Evolutionary conservation across 2,888 invertebrate species (phyloP).

Genomic region (Macroteleia sp.): DNA sequence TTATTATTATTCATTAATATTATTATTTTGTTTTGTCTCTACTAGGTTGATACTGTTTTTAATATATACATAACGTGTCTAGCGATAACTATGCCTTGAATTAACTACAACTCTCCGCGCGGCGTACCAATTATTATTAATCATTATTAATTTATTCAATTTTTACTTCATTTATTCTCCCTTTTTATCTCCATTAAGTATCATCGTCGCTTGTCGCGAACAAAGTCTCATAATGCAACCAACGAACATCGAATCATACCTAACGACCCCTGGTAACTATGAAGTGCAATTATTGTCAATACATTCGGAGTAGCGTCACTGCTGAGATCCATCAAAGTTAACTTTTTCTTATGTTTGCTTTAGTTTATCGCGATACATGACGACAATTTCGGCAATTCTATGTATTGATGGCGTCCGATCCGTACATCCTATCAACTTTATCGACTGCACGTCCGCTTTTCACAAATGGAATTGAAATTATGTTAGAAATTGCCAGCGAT

Average conservation of each 20-base stretch:
- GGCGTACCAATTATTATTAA: constrained; percentile 58
- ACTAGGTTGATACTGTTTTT: constrained; percentile 69
- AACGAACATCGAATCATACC: constrained; percentile 45
- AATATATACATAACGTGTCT: constrained; percentile 81
- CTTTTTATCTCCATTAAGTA: constrained; percentile 21
- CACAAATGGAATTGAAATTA: constrained; percentile 41
- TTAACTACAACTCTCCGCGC: constrained; percentile 70
- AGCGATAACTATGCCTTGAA: constrained; percentile 77
- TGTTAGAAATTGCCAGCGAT: constrained; percentile 34
- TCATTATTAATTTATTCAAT: constrained; percentile 38
- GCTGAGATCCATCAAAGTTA: constrained; percentile 66
- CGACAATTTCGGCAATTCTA: constrained; percentile 21
- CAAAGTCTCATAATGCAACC: constrained; percentile 32
- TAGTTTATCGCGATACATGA: constrained; percentile 23
- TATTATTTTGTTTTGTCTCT: constrained; percentile 68
- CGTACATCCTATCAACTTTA: constrained; percentile 18
- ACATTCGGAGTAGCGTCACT: constrained; percentile 80
- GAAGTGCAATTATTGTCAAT: constrained; percentile 79
- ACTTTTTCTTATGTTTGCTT: too few relatives aligned
- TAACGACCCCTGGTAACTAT: constrained; percentile 56
- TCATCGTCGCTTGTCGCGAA: constrained; percentile 29
- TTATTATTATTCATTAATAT: constrained; percentile 58
- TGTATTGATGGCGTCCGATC: constrained; percentile 13
- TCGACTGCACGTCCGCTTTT: constrained; percentile 24
- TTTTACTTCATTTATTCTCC: constrained; percentile 19